Evolutionary conservation across 1,140 invertebrate genomes (phyloP), one percentile per base, ranked within the genome.

Genomic region (Wiebesia pumilae): DNA sequence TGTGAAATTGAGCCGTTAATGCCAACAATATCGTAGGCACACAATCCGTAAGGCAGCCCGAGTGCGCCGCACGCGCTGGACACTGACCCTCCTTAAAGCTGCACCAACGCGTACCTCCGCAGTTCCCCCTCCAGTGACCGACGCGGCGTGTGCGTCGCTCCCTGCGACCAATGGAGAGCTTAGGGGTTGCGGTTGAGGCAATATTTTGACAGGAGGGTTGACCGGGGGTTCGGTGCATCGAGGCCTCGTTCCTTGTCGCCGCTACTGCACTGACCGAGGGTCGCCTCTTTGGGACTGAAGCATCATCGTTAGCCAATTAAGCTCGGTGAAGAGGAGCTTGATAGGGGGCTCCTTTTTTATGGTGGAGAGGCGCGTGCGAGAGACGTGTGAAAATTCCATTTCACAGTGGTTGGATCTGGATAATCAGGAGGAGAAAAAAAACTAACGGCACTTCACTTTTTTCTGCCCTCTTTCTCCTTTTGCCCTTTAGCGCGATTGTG

Each of bases 1-100:
- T 89, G 90, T 91, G 91, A 91, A 91, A 91, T 91, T 91, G 91
- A 91, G 90, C 90, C 89, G 90, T 91, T 91, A 91, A 89, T 90
- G 88, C 90, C 88, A 84, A 85, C 65, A 81, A 85, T 85, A 75
- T 81, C 65, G 78, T 81, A 81, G 62, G 51, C 24, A n/a, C 0
- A 69, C 38, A 81, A 73, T 81, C 86, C 84, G 6, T n/a, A 38
- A 43, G 71, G 9, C 69, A 69, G 30, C 9, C 51, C 9, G 51
- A 54, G 12, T 54, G 51, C 73, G 80, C 78, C 84, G 73, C 84
- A 33, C 82, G 65, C 65, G 54, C 88, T 88, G 89, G 88, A 89
- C 87, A 78, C 89, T 89, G 90, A 90, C 89, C 89, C 88, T 87
- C 73, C 87, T 85, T 88, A 81, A 77, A 87, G 80, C 83, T 81